Evolutionary conservation across 2,888 invertebrate species (phyloP), one percentile per base, ranked within the genome.

Genomic region (Leptinotarsa rubiginosa): DNA sequence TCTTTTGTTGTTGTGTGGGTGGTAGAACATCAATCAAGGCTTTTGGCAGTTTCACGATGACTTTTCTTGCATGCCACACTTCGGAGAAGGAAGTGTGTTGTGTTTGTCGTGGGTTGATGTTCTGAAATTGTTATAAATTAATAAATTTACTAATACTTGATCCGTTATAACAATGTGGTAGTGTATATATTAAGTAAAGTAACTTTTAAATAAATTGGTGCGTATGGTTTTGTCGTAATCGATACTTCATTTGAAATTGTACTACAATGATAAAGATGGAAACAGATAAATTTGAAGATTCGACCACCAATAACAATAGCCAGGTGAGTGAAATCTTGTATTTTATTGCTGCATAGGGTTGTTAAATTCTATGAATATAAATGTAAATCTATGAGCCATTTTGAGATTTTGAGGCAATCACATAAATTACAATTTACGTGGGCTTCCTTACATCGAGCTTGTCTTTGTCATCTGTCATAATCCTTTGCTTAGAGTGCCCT

Each of bases 221-320:
- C 69, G 76, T 72, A 75, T 77, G 72, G 66, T 66, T 77, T 72
- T 74, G 52, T 79, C 68, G 64, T 69, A 77, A 79, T 79, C 79
- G 77, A 77, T 79, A 77, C 74, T 75, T 74, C 70, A 77, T 74
- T 73, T 74, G 75, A 78, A 70, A 74, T 74, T 79, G 75, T 75
- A 70, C 56, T 74, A 81, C 81, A 78, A 93, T 93, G 93, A 91
- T 93, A 90, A 94, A 94, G 92, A 96, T 96, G 95, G 96, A 96
- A 92, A 95, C 95, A 89, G 95, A 96, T 91, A 94, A 94, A 92
- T 93, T 94, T 90, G 95, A 95, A 90, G 95, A 95, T 87, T 90
- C 92, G 83, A 91, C 90, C 54, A 78, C 79, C 89, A 90, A 91
- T 85, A 92, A 91, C 90, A 90, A 91, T 85, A 56, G 56, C 18